Evolutionary conservation across 2,888 invertebrate species (phyloP).

Genomic region (Leistus spinibarbis): DNA sequence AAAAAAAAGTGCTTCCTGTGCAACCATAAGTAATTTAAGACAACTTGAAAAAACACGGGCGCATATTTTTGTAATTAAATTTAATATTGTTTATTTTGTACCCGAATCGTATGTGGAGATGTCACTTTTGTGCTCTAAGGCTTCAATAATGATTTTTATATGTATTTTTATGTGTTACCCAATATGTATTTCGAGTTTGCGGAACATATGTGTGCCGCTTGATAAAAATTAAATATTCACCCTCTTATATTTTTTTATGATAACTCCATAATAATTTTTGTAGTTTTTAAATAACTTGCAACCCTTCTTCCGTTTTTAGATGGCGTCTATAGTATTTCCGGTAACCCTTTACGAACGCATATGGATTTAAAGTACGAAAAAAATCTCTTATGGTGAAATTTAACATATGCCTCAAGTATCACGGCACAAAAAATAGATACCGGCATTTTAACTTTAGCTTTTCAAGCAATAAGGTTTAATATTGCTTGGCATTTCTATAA

Average conservation of each 20-base stretch:
- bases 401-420: constrained; percentile 11
- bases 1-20: constrained; percentile 20
- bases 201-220: too few relatives aligned
- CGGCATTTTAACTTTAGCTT: not conserved
- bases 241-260: too few relatives aligned
- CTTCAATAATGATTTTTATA: too few relatives aligned
- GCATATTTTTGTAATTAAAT: constrained; percentile 24
- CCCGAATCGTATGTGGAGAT: not conserved
- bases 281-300: constrained; percentile 26
- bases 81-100: constrained; percentile 23
- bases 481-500: constrained; percentile 12
- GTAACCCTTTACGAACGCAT: constrained; percentile 32
- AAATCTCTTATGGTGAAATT: constrained; percentile 13
- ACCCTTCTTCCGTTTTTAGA: constrained; percentile 32
- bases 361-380: constrained; percentile 27
- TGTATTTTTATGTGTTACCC: too few relatives aligned
- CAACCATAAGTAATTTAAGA: constrained; percentile 6
- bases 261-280: constrained; percentile 6
- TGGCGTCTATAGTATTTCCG: constrained; percentile 33
- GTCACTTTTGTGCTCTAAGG: not conserved
- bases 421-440: not conserved
- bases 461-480: not conserved
- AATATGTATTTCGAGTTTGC: too few relatives aligned
- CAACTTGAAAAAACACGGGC: constrained; percentile 12
- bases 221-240: constrained; percentile 9